Evolutionary conservation across 1,140 invertebrate genomes (phyloP).

Genomic region (Babylonia areolata): DNA sequence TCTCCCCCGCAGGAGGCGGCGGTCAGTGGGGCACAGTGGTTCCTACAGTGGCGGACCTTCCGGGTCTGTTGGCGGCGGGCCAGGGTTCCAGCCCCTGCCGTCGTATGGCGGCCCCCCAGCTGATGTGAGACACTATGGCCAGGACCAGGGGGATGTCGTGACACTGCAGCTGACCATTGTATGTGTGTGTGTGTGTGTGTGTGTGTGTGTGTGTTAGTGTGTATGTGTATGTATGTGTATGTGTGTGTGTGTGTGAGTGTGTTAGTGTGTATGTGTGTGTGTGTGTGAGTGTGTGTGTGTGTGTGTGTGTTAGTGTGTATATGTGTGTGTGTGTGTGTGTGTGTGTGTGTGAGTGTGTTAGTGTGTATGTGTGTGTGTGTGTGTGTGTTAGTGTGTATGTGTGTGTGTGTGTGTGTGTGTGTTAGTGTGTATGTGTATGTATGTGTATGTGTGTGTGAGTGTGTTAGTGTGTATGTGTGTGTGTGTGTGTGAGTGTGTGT

Average conservation of each 20-base stretch:
- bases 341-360: background rate
- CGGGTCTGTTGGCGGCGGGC: background rate
- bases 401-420: background rate
- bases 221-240: no score
- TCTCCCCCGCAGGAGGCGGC: background rate
- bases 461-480: background rate
- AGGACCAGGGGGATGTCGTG: background rate
- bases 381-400: constrained; percentile 14
- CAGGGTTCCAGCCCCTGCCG: background rate
- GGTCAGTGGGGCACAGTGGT: background rate
- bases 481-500: no score
- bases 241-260: background rate
- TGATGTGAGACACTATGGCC: background rate
- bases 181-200: background rate
- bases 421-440: background rate
- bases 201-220: background rate
- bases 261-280: no score
- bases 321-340: background rate
- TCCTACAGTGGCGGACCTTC: no score
- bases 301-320: background rate
- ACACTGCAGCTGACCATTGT: constrained; percentile 6
- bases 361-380: background rate
- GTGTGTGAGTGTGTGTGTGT: background rate
- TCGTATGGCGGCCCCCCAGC: background rate
- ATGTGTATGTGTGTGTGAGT: background rate